Conservation (phyloP, 2,888 invertebrate species). For the Steinernema scapterisci region DNA sequence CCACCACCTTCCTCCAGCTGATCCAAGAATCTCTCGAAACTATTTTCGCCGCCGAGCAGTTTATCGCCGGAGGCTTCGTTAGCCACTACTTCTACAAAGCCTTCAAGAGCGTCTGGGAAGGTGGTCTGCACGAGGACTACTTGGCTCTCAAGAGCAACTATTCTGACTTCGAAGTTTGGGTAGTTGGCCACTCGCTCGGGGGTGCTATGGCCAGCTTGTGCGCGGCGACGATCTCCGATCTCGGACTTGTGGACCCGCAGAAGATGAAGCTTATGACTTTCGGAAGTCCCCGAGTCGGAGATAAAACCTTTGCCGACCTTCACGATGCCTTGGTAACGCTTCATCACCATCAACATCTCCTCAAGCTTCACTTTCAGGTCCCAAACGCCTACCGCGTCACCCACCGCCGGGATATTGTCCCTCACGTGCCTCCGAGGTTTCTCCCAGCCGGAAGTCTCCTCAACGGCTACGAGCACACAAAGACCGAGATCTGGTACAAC, state of each 20-base stretch:
- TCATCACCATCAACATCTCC: too few relatives aligned
- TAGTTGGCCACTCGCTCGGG: conserved; percentile 53
- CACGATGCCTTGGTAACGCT: conserved; percentile 49
- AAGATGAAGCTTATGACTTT: conserved; percentile 51
- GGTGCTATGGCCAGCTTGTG: conserved; percentile 53
- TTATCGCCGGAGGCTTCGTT: conserved; percentile 54
- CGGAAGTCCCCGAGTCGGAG: conserved; percentile 61
- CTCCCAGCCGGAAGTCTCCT: conserved; percentile 40
- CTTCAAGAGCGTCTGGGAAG: conserved; percentile 49
- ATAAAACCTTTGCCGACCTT: conserved; percentile 46
- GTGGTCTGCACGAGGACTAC: conserved; percentile 53
- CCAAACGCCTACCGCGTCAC: conserved; percentile 47
- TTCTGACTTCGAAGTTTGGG: conserved; percentile 43
- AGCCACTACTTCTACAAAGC: conserved; percentile 54
- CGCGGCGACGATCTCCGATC: conserved; percentile 47
- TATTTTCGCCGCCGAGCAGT: conserved; percentile 41
- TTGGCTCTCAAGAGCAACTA: conserved; percentile 38
- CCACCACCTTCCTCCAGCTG: conserved; percentile 46
- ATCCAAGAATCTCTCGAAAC: conserved; percentile 48
- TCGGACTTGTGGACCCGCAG: conserved; percentile 38
- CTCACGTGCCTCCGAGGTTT: conserved; percentile 51
- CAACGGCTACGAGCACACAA: conserved; percentile 53
- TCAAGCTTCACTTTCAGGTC: conserved; percentile 38
- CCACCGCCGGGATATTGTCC: conserved; percentile 54
- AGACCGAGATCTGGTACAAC: conserved; percentile 44